Percentiles rank a stretch among this genome's conserved stretches.
Conservation (phyloP, 2,888 invertebrate species). For the Standfussiana lucernea region DNA sequence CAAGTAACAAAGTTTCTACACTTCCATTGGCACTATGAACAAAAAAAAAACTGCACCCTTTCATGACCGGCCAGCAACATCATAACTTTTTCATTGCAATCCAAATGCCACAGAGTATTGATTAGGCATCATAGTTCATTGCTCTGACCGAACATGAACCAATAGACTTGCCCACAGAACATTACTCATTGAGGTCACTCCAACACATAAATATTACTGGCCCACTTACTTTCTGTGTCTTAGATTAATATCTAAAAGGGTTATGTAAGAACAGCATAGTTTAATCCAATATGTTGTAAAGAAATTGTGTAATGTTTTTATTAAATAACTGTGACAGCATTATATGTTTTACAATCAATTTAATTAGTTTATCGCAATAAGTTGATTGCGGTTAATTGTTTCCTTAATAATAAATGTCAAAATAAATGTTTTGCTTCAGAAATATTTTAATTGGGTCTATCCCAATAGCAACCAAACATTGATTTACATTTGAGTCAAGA, state of each 20-base stretch:
- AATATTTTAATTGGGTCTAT: neutral
- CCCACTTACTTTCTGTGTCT: slow-evolving; percentile 35
- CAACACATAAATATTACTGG: slow-evolving; percentile 32
- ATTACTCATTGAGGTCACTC: slow-evolving; percentile 62
- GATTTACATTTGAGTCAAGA: neutral
- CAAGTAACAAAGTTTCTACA: neutral
- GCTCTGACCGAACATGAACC: slow-evolving; percentile 52
- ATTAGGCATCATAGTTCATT: slow-evolving; percentile 75
- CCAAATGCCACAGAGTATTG: slow-evolving; percentile 74
- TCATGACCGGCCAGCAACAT: slow-evolving; percentile 32
- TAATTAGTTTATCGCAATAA: slow-evolving; percentile 2
- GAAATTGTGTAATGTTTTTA: slow-evolving; percentile 20
- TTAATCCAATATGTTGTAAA: slow-evolving; percentile 30
- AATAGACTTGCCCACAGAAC: slow-evolving; percentile 22
- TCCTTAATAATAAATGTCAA: neutral
- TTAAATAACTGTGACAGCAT: slow-evolving; percentile 4
- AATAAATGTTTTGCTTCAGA: neutral
- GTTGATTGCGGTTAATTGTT: neutral
- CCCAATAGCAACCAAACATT: neutral
- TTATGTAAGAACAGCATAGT: slow-evolving; percentile 30
- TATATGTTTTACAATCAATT: neutral
- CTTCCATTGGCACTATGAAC: neutral
- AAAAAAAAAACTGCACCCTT: neutral
- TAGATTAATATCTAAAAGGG: slow-evolving; percentile 39
- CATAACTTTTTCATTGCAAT: slow-evolving; percentile 58